A percentile compares a stretch with the other conserved stretches of the same genome.
phyloP scores from a whole-genome alignment of 2,113 vertebrate species.

The Hemichromis elongatus region DNA sequence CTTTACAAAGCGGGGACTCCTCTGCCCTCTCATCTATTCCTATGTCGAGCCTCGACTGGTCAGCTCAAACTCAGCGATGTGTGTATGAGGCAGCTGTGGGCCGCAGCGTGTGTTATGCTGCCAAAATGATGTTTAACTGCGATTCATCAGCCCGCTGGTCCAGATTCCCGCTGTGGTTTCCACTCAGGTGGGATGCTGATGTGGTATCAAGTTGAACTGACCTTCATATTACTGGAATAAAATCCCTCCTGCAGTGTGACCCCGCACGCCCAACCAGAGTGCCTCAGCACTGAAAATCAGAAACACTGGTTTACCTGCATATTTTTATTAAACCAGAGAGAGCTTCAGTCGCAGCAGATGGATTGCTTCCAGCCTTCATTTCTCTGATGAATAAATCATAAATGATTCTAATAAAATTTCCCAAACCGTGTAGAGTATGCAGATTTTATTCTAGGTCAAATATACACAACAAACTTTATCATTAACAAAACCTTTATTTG shows the following conservation, averaged over 20 bases:
- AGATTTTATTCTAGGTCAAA: not conserved
- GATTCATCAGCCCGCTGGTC: not conserved
- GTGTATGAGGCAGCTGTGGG: not conserved
- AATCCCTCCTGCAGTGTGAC: not conserved
- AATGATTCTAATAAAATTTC: not conserved
- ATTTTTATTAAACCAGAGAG: not conserved
- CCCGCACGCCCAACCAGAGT: not conserved
- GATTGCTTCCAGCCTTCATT: not conserved
- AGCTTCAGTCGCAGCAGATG: slow-evolving; percentile 2
- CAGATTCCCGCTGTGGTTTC: not conserved
- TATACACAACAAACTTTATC: not conserved
- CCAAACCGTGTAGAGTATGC: not conserved
- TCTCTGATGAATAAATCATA: not conserved
- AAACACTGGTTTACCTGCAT: not conserved
- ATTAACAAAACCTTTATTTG: not conserved
- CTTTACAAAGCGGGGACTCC: not conserved
- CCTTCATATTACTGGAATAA: not conserved
- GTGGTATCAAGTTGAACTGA: not conserved
- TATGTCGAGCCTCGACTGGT: not conserved
- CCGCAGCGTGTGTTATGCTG: not conserved
- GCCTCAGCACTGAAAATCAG: not conserved
- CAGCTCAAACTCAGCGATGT: not conserved
- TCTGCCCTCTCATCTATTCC: not conserved
- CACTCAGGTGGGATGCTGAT: slow-evolving; percentile 1
- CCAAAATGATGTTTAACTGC: not conserved